A percentile compares a stretch with the other conserved stretches of the same genome.
These are phyloP conservation scores for Antidorcas marsupialis DNA, from an alignment of 2,113 vertebrate genomes.

Conservation along the genomic window DNA sequence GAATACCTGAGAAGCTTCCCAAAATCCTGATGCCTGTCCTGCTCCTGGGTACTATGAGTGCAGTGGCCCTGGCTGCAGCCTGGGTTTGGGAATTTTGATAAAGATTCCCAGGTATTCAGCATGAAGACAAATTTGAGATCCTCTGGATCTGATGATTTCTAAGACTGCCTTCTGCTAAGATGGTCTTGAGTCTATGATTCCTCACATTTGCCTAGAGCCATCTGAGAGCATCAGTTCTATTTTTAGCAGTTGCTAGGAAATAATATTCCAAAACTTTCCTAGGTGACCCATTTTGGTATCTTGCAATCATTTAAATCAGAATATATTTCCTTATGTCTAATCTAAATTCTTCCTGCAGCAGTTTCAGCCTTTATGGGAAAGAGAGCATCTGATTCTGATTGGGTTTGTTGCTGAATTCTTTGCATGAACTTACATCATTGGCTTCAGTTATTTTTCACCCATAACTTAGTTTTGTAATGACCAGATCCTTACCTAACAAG, in stretches of 20 bases:
- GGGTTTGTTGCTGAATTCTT: constrained; percentile 15
- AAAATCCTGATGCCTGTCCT: not conserved
- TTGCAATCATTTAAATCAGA: constrained; percentile 44
- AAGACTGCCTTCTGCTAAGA: not conserved
- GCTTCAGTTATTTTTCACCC: not conserved
- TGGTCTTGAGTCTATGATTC: not conserved
- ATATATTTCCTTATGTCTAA: constrained; percentile 20
- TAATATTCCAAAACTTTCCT: constrained; percentile 9
- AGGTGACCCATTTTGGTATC: constrained; percentile 5
- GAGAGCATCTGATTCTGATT: not conserved
- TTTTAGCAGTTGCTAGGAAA: constrained; percentile 40
- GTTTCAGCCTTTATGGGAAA: not conserved
- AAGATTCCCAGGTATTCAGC: not conserved
- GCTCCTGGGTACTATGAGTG: not conserved
- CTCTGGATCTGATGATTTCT: not conserved
- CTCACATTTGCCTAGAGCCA: not conserved
- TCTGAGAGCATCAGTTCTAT: not conserved
- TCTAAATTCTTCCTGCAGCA: constrained; percentile 17
- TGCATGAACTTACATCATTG: not conserved
- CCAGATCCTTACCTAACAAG: not conserved
- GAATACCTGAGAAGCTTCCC: not conserved
- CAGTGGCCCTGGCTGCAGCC: not conserved
- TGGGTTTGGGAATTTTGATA: not conserved
- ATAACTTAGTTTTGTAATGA: not conserved
- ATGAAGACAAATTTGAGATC: not conserved